Evolutionary conservation across 2,113 vertebrate species (phyloP).

Genomic region (Carlito syrichta): DNA sequence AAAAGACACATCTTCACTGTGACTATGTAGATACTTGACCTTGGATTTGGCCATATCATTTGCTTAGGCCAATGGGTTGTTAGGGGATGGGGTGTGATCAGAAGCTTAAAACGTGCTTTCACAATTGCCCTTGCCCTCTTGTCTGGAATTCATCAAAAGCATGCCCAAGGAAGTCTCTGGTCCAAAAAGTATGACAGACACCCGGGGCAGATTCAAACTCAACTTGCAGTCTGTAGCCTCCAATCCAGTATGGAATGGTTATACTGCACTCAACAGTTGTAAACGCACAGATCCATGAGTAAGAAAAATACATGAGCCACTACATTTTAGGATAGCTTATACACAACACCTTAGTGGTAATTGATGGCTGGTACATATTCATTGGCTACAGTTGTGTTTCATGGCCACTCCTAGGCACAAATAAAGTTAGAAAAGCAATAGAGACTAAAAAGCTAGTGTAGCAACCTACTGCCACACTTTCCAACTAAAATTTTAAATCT

Average conservation of each 20-base stretch:
- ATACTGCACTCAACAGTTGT: no score
- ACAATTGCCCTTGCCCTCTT: background rate
- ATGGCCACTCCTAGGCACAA: background rate
- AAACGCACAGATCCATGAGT: background rate
- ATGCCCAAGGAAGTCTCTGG: background rate
- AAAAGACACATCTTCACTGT: background rate
- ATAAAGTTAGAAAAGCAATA: background rate
- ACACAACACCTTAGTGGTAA: background rate
- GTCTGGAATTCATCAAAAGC: background rate
- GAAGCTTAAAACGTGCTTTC: background rate
- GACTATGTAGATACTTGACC: background rate
- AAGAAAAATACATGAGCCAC: background rate
- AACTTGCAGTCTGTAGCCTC: background rate
- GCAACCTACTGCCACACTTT: background rate
- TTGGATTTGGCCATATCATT: background rate
- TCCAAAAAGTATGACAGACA: background rate
- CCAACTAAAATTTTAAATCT: background rate
- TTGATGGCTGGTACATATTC: background rate
- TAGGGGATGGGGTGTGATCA: background rate
- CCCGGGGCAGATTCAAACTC: background rate
- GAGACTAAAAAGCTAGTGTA: background rate
- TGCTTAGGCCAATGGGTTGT: background rate
- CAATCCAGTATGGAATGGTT: background rate
- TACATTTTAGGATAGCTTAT: background rate
- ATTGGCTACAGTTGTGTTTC: background rate